phyloP scores from a whole-genome alignment of 2,797 vertebrate genomes.

The Basileuterus tristriatus region DNA sequence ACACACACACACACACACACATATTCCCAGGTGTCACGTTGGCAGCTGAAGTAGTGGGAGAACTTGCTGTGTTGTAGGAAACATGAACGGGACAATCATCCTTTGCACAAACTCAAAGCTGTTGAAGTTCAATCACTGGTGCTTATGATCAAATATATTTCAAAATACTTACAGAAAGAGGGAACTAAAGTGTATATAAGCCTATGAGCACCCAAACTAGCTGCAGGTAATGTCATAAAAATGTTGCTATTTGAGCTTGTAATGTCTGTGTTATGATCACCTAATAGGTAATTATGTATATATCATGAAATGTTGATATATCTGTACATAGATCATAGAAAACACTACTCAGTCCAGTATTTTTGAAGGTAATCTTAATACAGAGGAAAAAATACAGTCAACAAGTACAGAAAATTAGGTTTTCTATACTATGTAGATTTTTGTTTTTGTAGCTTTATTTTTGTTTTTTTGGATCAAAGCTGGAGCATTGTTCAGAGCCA shows the following conservation, averaged over 20 bases:
- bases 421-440: not conserved
- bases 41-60: not conserved
- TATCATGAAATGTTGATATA: not conserved
- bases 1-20: accelerated
- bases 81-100: not conserved
- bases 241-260: not conserved
- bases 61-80: not conserved
- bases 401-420: not conserved
- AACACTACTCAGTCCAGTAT: not conserved
- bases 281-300: not conserved
- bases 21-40: not conserved
- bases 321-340: not conserved
- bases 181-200: not conserved
- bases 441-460: not conserved
- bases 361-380: not conserved
- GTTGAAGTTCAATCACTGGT: not conserved
- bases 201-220: not conserved
- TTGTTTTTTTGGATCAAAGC: not conserved
- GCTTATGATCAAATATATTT: not conserved
- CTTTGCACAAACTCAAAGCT: not conserved
- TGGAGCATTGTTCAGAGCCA: not conserved
- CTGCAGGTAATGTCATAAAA: not conserved
- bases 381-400: not conserved
- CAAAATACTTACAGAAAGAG: not conserved
- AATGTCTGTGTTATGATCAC: not conserved